Conservation (phyloP, 2,797 vertebrate genomes). For the Catharus ustulatus region DNA sequence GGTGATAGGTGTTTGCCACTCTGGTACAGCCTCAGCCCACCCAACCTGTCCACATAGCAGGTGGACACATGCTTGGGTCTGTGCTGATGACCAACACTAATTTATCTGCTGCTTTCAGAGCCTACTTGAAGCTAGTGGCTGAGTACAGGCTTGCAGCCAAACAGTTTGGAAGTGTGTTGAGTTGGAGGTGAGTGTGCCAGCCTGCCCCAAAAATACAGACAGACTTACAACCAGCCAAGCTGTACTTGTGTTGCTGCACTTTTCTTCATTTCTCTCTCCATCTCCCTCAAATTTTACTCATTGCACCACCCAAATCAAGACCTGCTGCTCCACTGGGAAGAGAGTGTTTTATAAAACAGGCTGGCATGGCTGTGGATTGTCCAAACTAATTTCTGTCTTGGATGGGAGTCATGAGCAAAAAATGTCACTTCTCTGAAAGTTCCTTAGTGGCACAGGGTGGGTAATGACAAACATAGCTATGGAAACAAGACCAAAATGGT, state of each 20-base stretch:
- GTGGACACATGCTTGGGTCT: accelerated
- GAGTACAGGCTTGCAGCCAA: background rate
- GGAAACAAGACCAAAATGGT: background rate
- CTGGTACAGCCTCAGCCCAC: background rate
- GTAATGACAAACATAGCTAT: background rate
- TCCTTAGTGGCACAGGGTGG: background rate
- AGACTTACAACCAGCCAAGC: background rate
- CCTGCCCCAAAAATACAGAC: background rate
- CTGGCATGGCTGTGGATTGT: background rate
- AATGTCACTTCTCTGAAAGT: background rate
- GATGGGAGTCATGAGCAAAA: background rate
- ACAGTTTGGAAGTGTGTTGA: background rate
- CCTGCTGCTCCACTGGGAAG: background rate
- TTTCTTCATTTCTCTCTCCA: background rate
- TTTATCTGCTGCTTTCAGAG: background rate
- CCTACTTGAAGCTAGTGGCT: background rate
- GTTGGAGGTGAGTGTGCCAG: background rate
- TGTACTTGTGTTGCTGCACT: background rate
- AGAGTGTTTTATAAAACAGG: background rate
- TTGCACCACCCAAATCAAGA: background rate
- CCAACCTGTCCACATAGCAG: background rate
- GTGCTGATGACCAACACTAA: background rate
- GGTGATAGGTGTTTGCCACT: accelerated
- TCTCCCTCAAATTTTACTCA: background rate
- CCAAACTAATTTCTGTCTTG: background rate